Base-by-base conservation (phyloP, 2,113 vertebrate species). In the Dolichallabes microphthalmus region DNA sequence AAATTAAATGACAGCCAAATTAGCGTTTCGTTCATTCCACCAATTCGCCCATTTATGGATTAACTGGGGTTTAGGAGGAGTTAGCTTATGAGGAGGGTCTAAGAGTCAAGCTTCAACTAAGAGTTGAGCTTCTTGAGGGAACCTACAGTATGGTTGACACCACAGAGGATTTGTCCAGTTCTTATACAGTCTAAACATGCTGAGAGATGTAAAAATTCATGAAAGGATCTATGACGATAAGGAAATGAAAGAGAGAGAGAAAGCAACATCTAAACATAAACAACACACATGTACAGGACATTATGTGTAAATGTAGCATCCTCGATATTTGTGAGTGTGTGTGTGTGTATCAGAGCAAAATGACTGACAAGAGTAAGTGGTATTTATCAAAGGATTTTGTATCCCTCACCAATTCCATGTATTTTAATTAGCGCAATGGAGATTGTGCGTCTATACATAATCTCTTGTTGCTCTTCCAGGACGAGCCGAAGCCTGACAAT, bases 361-460 rank as follows among this genome's bases (percentile, higher is more conserved):
- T 76, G 50, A 75, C 6, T 75, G 32, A 63, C 82, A 83, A 61
- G 69, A 76, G 13, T 52, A 74, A 52, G 35, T 73, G 69, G 35
- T 74, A 74, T 52, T 74, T 13, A n/a, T 25, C 15, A 32, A 68
- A 55, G 15, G 15, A 71, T 58, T 58, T 50, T 73, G 19, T 60
- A 45, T 83, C 68, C 13, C 52, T 61, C 55, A 13, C 68, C n/a
- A 74, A n/a, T 50, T 58, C 82, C 13, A 39, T 74, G 55, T 63
- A 19, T 83, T 69, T 75, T 83, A 75, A 60, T 83, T 83, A 75
- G 69, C 15, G 19, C 50, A 52, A 75, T 75, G 27, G 58, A 63
- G 57, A 39, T 27, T 4, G 35, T 10, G 25, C 17, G 1, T 32
- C 4, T 68, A 66, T 20, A 74, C 71, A 66, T 53, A 27, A 39